Percentiles rank a stretch among this genome's conserved stretches.
phyloP scores from a whole-genome alignment of 1,140 invertebrate species.

The Papilio polyxenes region DNA sequence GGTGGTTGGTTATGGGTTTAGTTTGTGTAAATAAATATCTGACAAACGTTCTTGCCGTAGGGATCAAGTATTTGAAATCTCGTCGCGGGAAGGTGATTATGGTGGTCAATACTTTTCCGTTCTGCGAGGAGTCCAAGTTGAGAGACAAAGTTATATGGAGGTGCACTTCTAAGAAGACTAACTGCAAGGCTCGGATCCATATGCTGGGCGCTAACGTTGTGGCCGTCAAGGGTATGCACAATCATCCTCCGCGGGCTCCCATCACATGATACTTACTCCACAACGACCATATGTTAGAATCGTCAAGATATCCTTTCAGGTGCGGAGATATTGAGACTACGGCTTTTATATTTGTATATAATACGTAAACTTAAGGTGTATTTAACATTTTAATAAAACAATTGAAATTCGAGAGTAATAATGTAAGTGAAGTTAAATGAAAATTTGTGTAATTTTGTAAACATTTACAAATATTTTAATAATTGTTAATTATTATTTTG shows the following conservation, averaged over 20 bases:
- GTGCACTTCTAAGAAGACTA: conserved; percentile 80
- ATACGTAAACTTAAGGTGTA: not conserved
- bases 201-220: conserved; percentile 77
- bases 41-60: conserved; percentile 67
- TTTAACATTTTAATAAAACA: not conserved
- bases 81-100: conserved; percentile 79
- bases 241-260: conserved; percentile 69
- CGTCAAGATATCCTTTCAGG: not conserved
- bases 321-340: not conserved
- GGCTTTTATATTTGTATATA: not conserved
- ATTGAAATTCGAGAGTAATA: not conserved
- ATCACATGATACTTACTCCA: conserved; percentile 43
- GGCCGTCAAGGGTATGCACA: conserved; percentile 78
- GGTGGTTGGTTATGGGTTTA: conserved; percentile 41
- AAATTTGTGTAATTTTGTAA: not conserved
- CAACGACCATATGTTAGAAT: not conserved
- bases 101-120: conserved; percentile 80
- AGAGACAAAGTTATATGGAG: conserved; percentile 79
- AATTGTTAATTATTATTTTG: not conserved
- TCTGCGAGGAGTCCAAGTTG: conserved; percentile 79
- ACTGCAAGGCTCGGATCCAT: conserved; percentile 78
- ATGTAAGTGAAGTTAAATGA: not conserved
- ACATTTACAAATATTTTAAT: not conserved
- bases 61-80: conserved; percentile 79
- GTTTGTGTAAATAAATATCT: conserved; percentile 49